phyloP scores from a whole-genome alignment of 2,113 vertebrate genomes.

The Saguinus imperator region DNA sequence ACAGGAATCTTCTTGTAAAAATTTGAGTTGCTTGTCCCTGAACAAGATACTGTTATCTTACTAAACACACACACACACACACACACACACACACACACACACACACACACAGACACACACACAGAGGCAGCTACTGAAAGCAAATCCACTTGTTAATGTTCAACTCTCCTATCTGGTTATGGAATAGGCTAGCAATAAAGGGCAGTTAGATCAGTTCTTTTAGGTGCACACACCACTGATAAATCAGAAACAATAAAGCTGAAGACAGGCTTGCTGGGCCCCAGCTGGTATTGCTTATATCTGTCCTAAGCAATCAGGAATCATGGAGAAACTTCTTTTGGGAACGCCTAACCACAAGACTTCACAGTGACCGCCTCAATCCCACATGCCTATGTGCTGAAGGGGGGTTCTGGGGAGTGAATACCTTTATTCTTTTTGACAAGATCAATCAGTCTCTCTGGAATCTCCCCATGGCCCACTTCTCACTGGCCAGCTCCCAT shows the following conservation, averaged over 20 bases:
- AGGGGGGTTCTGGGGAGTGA: constrained; percentile 12
- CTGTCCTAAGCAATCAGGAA: constrained; percentile 85
- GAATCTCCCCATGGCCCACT: constrained; percentile 53
- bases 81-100: constrained; percentile 4
- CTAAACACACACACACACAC: constrained; percentile 26
- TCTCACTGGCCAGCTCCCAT: constrained; percentile 38
- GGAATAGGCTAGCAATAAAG: constrained; percentile 80
- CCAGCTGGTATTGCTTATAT: constrained; percentile 86
- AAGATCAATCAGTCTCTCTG: constrained; percentile 70
- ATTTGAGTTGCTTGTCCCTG: constrained; percentile 21
- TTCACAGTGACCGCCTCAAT: constrained; percentile 78
- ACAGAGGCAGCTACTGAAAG: constrained; percentile 55
- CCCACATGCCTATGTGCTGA: constrained; percentile 67
- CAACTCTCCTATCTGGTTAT: constrained; percentile 83
- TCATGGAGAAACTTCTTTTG: constrained; percentile 80
- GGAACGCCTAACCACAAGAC: constrained; percentile 76
- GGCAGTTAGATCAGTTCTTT: constrained; percentile 77
- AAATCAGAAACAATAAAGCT: constrained; percentile 85
- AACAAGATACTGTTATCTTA: constrained; percentile 43
- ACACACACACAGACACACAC: constrained; percentile 8
- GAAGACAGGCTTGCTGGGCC: constrained; percentile 84
- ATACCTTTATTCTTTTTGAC: constrained; percentile 74
- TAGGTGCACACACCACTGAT: constrained; percentile 79
- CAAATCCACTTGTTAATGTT: constrained; percentile 83
- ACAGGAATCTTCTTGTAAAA: constrained; percentile 52